Percentiles rank a stretch among this genome's conserved stretches.
phyloP scores from a whole-genome alignment of 2,113 vertebrate genomes.

The Oryzias woworae region DNA sequence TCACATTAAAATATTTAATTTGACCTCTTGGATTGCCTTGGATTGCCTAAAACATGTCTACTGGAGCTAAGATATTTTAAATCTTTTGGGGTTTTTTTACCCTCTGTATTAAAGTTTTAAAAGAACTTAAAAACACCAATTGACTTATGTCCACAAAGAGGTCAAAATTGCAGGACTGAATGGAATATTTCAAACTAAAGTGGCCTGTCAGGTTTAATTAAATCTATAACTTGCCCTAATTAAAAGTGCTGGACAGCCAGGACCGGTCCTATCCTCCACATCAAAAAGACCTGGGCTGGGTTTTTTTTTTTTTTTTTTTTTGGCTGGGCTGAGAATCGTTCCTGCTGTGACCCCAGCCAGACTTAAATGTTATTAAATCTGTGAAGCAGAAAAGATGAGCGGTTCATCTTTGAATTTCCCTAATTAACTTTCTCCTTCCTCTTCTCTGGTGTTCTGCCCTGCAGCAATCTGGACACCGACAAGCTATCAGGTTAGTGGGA shows the following conservation, averaged over 20 bases:
- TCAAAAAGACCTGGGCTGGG: not conserved
- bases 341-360: not conserved
- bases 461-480: slow-evolving; percentile 93
- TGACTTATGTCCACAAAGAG: too few species aligned
- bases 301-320: not conserved
- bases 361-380: not conserved
- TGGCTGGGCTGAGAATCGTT: not conserved
- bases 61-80: too few species aligned
- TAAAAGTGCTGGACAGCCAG: not conserved
- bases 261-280: not conserved
- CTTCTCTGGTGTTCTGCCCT: slow-evolving; percentile 44
- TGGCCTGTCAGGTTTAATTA: not conserved
- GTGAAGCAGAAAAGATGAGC: slow-evolving; percentile 22
- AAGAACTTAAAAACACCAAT: too few species aligned
- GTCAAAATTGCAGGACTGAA: too few species aligned
- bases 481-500: slow-evolving; percentile 89
- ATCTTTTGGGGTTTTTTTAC: too few species aligned
- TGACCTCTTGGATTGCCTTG: too few species aligned
- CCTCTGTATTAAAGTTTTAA: too few species aligned
- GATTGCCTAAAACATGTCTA: too few species aligned
- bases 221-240: not conserved
- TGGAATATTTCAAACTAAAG: too few species aligned
- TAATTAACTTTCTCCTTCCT: slow-evolving; percentile 44
- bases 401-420: slow-evolving; percentile 9
- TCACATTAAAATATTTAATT: too few species aligned